Conservation (phyloP, 2,888 invertebrate genomes). For the Drosophila ezoana region DNA sequence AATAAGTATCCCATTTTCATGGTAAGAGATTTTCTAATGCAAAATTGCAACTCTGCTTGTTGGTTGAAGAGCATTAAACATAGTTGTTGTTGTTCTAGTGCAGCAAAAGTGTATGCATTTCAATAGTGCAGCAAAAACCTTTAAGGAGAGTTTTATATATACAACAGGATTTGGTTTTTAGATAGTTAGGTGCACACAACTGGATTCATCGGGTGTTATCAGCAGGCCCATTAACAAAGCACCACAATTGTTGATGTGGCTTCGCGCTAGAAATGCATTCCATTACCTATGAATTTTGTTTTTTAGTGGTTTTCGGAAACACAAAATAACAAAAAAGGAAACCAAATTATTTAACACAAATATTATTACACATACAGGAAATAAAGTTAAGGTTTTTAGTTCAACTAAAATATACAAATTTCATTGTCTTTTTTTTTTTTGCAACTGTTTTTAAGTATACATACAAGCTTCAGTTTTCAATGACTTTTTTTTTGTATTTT, state of each 20-base stretch:
- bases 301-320: constrained; percentile 26
- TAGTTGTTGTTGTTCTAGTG: constrained; percentile 38
- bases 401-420: constrained; percentile 22
- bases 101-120: constrained; percentile 57
- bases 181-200: constrained; percentile 39
- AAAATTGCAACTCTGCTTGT: constrained; percentile 15
- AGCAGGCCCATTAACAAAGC: constrained; percentile 5
- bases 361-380: constrained; percentile 16
- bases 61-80: constrained; percentile 13
- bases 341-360: constrained; percentile 9
- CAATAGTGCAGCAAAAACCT: constrained; percentile 52
- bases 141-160: constrained; percentile 21
- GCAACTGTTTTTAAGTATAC: constrained; percentile 56
- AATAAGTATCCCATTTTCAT: constrained; percentile 11
- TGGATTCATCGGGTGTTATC: constrained; percentile 33
- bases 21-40: constrained; percentile 12
- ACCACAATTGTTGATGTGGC: constrained; percentile 31
- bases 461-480: constrained; percentile 64
- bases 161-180: constrained; percentile 16
- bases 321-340: constrained; percentile 16
- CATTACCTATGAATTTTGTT: constrained; percentile 10
- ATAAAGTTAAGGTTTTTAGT: constrained; percentile 9
- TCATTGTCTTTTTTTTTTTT: constrained; percentile 30
- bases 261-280: constrained; percentile 35
- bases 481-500: constrained; percentile 51